These are phyloP conservation scores for Neotoma lepida DNA, from an alignment of 2,113 vertebrate species.

Conservation along the genomic window DNA sequence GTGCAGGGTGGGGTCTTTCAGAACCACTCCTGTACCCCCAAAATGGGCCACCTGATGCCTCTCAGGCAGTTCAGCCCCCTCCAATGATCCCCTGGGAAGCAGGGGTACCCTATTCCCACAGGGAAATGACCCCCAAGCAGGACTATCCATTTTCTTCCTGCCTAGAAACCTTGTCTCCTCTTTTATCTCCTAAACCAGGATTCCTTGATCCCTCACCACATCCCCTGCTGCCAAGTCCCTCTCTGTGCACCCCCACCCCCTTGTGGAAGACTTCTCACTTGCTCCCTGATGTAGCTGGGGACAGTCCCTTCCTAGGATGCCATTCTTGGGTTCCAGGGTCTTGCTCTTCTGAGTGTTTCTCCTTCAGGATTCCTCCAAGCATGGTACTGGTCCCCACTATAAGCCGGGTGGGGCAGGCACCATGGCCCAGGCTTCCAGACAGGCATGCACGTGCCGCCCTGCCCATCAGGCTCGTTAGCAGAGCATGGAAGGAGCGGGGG, in stretches of 20 bases:
- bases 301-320: accelerated
- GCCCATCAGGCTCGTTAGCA: constrained; percentile 39
- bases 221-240: accelerated
- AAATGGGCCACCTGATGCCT: background rate
- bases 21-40: background rate
- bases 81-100: background rate
- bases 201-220: background rate
- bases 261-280: background rate
- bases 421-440: background rate
- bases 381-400: background rate
- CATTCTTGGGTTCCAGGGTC: background rate
- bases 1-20: background rate
- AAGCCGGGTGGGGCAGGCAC: background rate
- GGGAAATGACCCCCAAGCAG: background rate
- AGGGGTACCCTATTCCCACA: background rate
- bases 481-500: background rate
- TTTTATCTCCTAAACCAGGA: background rate
- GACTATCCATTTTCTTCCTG: background rate
- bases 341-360: background rate
- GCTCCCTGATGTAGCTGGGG: background rate
- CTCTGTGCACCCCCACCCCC: too few species aligned
- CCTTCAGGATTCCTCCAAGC: background rate
- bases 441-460: background rate
- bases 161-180: background rate
- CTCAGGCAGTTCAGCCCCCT: background rate